A percentile compares a stretch with the other conserved stretches of the same genome.
Conservation (phyloP, 2,888 invertebrate species). For the Heliothis peltigera region DNA sequence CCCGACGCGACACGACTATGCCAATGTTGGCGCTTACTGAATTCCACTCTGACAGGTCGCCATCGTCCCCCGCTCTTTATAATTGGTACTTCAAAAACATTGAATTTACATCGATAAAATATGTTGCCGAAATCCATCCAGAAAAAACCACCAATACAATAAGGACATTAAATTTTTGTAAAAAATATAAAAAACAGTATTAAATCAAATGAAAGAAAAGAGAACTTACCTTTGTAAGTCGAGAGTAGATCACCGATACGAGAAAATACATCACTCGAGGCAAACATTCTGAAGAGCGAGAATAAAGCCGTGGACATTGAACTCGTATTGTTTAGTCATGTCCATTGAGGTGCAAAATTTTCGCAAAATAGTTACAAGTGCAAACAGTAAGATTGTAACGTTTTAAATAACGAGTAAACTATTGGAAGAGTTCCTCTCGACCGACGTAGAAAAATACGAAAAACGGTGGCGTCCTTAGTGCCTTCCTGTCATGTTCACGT, state of each 20-base stretch:
- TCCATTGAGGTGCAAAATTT: slow-evolving; percentile 75
- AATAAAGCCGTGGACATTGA: slow-evolving; percentile 78
- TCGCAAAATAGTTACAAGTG: slow-evolving; percentile 69
- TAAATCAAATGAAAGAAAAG: slow-evolving; percentile 65
- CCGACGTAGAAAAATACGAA: slow-evolving; percentile 20
- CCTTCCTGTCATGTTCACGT: slow-evolving; percentile 24
- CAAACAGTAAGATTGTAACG: slow-evolving; percentile 61
- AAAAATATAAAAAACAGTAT: slow-evolving; percentile 52
- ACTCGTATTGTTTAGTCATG: slow-evolving; percentile 78
- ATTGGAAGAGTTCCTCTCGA: slow-evolving; percentile 49
- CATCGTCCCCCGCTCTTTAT: slow-evolving; percentile 44
- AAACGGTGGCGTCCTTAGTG: slow-evolving; percentile 40
- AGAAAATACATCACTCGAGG: slow-evolving; percentile 78
- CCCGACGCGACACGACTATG: slow-evolving; percentile 9
- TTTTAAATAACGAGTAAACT: slow-evolving; percentile 46
- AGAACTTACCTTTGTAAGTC: slow-evolving; percentile 80
- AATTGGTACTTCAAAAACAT: slow-evolving; percentile 27
- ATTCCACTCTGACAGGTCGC: slow-evolving; percentile 4
- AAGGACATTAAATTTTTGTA: slow-evolving; percentile 44
- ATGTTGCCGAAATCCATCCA: slow-evolving; percentile 31
- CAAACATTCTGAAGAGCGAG: slow-evolving; percentile 76
- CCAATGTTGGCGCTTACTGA: background rate
- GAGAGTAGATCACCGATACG: slow-evolving; percentile 69
- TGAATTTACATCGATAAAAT: slow-evolving; percentile 31
- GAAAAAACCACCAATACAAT: slow-evolving; percentile 25